A percentile compares a stretch with the other conserved stretches of the same genome.
phyloP scores from a whole-genome alignment of 2,797 vertebrate species.

The Coregonus sp. region DNA sequence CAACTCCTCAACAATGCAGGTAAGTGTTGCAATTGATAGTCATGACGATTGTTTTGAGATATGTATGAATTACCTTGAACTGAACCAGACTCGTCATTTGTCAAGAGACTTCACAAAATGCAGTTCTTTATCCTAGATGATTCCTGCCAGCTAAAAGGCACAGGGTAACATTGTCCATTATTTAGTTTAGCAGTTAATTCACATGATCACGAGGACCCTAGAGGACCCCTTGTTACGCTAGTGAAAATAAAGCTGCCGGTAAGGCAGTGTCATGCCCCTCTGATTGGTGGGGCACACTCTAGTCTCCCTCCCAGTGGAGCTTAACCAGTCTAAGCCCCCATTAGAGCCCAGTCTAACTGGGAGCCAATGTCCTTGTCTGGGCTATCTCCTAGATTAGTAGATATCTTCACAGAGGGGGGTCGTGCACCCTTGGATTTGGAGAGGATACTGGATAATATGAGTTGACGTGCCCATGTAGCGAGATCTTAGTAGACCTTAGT shows the following conservation, averaged over 20 bases:
- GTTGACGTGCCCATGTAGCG: neutral
- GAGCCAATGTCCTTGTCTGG: neutral
- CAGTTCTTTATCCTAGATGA: neutral
- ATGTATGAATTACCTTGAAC: too few species aligned
- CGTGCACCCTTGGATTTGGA: neutral
- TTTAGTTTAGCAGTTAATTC: neutral
- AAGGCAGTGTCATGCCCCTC: neutral
- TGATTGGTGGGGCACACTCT: slow-evolving; percentile 11
- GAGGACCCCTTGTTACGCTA: neutral
- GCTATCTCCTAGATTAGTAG: slow-evolving; percentile 4
- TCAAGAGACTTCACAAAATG: neutral
- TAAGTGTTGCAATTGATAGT: neutral
- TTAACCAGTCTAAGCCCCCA: neutral
- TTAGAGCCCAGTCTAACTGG: neutral
- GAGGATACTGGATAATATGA: neutral
- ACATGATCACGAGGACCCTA: neutral
- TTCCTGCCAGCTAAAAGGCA: neutral
- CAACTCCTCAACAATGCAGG: slow-evolving; percentile 8
- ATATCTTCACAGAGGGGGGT: neutral
- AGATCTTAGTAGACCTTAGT: too few species aligned
- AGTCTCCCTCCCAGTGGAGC: neutral
- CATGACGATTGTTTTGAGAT: neutral
- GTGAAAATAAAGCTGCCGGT: neutral
- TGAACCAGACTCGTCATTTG: neutral
- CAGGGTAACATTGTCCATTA: too few species aligned